A percentile compares a stretch with the other conserved stretches of the same genome.
phyloP scores from a whole-genome alignment of 2,888 invertebrate genomes.

The Camponotus fellah region DNA sequence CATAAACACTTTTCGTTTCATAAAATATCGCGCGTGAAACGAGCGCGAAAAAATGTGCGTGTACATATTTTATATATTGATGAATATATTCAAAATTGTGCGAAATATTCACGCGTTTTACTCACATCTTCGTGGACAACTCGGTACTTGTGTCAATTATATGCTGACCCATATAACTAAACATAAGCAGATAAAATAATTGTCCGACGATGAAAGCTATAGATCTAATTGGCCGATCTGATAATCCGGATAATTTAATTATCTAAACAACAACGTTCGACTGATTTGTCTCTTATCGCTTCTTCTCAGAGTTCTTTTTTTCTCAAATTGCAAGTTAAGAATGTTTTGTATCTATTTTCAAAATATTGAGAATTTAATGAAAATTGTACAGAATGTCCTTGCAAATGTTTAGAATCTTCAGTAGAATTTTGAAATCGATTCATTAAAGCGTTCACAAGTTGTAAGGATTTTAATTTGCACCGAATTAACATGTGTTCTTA shows the following conservation, averaged over 20 bases:
- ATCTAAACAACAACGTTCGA: constrained; percentile 15
- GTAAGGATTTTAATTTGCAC: too few relatives aligned
- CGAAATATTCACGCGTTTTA: neutral
- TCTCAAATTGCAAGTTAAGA: neutral
- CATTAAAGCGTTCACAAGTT: too few relatives aligned
- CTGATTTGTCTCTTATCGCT: neutral
- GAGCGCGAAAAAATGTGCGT: neutral
- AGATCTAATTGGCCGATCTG: constrained; percentile 14
- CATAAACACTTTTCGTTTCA: neutral
- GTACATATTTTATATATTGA: constrained; percentile 1
- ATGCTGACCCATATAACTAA: constrained; percentile 21
- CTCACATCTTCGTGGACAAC: constrained; percentile 32
- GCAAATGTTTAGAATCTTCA: too few relatives aligned
- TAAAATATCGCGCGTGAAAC: neutral
- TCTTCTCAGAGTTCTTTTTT: neutral
- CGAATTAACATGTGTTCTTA: too few relatives aligned
- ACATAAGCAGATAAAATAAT: constrained; percentile 22
- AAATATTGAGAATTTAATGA: too few relatives aligned
- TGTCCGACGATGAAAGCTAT: constrained; percentile 1
- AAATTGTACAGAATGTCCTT: too few relatives aligned
- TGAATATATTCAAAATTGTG: neutral
- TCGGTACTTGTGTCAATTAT: constrained; percentile 19
- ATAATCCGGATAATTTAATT: neutral
- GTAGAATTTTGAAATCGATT: too few relatives aligned
- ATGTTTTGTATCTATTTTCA: too few relatives aligned